Conservation (phyloP, 2,888 invertebrate species). For the Dysmachus trigonus region DNA sequence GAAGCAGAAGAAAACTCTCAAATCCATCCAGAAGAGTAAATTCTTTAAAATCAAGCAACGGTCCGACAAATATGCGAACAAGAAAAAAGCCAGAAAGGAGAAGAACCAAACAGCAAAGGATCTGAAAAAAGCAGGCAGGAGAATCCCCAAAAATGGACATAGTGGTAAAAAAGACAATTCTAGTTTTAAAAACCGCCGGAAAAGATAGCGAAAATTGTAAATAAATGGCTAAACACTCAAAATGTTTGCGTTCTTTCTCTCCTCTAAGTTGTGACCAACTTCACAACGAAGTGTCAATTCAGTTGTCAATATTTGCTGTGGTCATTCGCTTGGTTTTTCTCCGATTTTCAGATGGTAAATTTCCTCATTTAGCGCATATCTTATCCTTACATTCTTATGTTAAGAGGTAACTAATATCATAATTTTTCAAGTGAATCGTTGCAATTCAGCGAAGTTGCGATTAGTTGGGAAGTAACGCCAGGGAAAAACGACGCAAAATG, state of each 20-base stretch:
- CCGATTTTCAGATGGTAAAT: background rate
- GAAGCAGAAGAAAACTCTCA: constrained; percentile 76
- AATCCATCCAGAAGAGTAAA: constrained; percentile 80
- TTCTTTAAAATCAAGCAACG: constrained; percentile 79
- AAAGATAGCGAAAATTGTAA: background rate
- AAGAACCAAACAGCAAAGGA: constrained; percentile 57
- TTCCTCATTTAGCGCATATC: background rate
- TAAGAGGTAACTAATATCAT: background rate
- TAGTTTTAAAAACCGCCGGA: background rate
- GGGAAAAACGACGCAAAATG: constrained; percentile 67
- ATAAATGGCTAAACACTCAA: background rate
- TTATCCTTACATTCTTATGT: background rate
- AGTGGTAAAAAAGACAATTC: background rate
- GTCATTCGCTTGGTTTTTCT: background rate
- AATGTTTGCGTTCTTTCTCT: background rate
- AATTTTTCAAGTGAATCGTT: background rate
- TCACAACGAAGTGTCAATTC: background rate
- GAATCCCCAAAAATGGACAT: constrained; percentile 54
- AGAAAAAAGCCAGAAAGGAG: constrained; percentile 70
- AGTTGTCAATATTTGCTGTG: background rate
- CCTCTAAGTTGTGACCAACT: background rate
- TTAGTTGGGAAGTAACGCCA: background rate
- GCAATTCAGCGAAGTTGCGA: background rate
- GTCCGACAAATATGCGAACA: constrained; percentile 75
- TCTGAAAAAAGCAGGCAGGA: constrained; percentile 59